Evolutionary conservation across 2,797 vertebrate genomes (phyloP), one percentile per base, ranked within the genome.

Genomic region (Petrocephalus sullivani): DNA sequence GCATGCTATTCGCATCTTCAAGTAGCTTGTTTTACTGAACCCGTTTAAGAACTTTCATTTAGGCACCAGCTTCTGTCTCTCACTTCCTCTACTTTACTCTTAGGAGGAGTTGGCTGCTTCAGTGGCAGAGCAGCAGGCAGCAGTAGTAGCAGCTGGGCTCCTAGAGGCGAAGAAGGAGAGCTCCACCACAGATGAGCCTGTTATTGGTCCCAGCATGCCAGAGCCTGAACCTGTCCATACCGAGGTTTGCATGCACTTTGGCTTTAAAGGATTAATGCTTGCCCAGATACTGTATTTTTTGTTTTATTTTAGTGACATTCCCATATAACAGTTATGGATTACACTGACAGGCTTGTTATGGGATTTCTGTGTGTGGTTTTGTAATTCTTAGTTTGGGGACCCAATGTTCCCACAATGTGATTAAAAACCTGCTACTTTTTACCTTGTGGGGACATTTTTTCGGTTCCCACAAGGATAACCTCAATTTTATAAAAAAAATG

Each of bases 101-200:
- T 49, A 98, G 97, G 97, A 98, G 91, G 97, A 98, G 46, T 93
- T 96, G 64, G 95, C 95, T 2, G 95, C 94, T 0, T 92, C 93
- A 6, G 95, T 96, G 0, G 95, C 96, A 0, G 95, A 96, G 92
- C 95, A 96, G 92, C 95, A 96, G 92, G 95, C 96, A 0, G 95
- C 94, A 0, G 94, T 95, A 3, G 92, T 95, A 88, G 94, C 96
- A 28, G 95, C 96, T 9, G 90, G 96, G 2, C 92, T 96, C 0
- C 89, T 96, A 84, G 94, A 95, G 16, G 89, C 91, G 0, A 96
- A 95, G 92, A 96, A 96, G 89, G 96, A 97, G 33, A 82, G 53
- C 82, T 67, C 86, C 0, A 87, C 89, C 1, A 82, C 57, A 0
- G 96, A 96, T 0, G 96, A 96, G 87, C 92, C 91, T 46, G 92